Evolutionary conservation across 2,113 vertebrate genomes (phyloP), one percentile per base, ranked within the genome.

Genomic region (Anarhynchus alexandrinus): DNA sequence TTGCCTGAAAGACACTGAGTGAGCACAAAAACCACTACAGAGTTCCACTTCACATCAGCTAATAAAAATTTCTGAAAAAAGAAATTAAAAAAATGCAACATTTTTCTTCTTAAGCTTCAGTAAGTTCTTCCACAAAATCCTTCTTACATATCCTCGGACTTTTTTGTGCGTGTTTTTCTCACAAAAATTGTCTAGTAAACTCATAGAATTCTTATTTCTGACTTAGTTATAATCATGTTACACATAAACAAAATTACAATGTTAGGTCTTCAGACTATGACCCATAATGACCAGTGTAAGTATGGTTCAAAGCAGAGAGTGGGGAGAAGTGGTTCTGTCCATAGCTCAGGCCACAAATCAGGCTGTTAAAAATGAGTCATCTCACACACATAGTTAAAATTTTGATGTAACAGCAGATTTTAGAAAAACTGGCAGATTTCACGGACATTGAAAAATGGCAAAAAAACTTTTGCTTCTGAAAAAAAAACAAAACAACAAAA

Each of bases 381-480:
- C 25, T 69, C 27, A 38, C 11, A 78, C 7, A 54, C 13, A 21
- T 0, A 34, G 12, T 12, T 26, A 59, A 73, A 61, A 72, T 47
- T 9, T 17, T 47, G 3, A 82, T 10, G 6, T 18, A 78, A 30
- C 3, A 52, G 2, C 6, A 87, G 34, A 15, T 61, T 61, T 64
- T 22, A n/a, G 26, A 62, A 69, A 82, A 87, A 8, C 1, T 19
- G 51, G 34, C 11, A 32, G 18, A 40, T 51, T 12, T 38, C 7
- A 49, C 0, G 7, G 15, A 30, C 10, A 65, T 0, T 9, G 8
- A 57, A 81, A 55, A 59, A 67, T 8, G 6, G 8, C 27, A 42
- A 66, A 91, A 73, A 79, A 9, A 2, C 5, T 64, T 54, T 22
- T 21, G 3, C 10, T 51, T 82, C 47, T 11, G 5, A 4, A 34